Conservation (phyloP, 2,888 invertebrate species). For the Tridacna gigas region DNA sequence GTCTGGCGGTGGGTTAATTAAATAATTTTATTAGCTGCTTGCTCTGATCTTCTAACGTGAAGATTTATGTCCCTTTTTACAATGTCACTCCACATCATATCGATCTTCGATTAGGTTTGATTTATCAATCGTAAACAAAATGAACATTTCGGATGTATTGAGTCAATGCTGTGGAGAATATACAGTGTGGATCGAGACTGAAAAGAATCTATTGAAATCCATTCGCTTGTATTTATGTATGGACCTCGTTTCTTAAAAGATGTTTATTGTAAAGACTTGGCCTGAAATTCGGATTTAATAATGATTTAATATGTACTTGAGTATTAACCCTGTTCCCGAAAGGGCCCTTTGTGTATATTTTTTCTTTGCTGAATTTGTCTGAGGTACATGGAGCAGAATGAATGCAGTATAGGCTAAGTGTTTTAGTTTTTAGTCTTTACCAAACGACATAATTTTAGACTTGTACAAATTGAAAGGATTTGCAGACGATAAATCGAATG, state of each 20-base stretch:
- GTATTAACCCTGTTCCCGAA: not conserved
- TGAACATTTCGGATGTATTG: not conserved
- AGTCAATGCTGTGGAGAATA: not conserved
- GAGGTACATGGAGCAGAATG: no score
- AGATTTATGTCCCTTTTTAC: not conserved
- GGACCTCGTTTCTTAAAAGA: not conserved
- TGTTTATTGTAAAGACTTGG: constrained; percentile 11
- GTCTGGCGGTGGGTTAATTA: no score
- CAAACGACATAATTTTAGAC: not conserved
- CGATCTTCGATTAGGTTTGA: constrained; percentile 18
- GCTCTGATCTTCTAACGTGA: no score
- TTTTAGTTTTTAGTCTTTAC: not conserved
- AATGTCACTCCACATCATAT: not conserved
- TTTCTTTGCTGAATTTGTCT: no score
- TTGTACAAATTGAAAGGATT: not conserved
- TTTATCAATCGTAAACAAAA: constrained; percentile 16
- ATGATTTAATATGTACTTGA: not conserved
- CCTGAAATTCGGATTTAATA: not conserved
- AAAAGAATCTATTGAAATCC: constrained; percentile 13
- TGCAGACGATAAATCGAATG: not conserved
- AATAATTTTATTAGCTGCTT: no score
- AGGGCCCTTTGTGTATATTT: not conserved
- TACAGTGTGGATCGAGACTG: constrained; percentile 10
- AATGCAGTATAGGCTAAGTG: not conserved
- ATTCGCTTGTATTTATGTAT: constrained; percentile 18